These are phyloP conservation scores for Neogobius melanostomus DNA, from an alignment of 2,113 vertebrate genomes.

Conservation along the genomic window DNA sequence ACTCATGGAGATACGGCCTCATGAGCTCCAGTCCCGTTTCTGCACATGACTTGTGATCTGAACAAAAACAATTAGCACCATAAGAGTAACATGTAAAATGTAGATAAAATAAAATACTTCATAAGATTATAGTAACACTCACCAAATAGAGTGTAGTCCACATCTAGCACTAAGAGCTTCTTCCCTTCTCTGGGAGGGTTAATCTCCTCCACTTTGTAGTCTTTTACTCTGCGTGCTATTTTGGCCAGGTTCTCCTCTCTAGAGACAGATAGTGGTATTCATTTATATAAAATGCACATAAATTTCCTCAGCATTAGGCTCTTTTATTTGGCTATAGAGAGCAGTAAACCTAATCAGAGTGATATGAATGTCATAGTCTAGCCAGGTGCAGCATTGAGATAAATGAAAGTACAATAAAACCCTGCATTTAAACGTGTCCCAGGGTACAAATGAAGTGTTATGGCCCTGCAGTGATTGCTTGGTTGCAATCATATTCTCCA, in stretches of 20 bases:
- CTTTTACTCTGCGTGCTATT: slow-evolving; percentile 95
- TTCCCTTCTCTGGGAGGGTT: slow-evolving; percentile 96
- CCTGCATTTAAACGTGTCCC: slow-evolving; percentile 3
- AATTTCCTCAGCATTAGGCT: background rate
- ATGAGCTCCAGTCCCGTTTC: slow-evolving; percentile 97
- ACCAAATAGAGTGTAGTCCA: slow-evolving; percentile 98
- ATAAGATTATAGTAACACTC: slow-evolving; percentile 57
- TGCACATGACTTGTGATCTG: slow-evolving; percentile 98
- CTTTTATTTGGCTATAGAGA: background rate
- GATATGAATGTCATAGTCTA: background rate
- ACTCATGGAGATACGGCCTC: slow-evolving; percentile 97
- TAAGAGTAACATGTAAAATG: background rate
- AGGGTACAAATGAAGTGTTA: background rate
- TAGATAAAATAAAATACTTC: background rate
- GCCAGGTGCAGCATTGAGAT: background rate
- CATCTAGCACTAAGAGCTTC: slow-evolving; percentile 92
- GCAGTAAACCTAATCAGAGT: background rate
- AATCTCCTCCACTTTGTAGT: slow-evolving; percentile 94
- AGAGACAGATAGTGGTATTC: slow-evolving; percentile 13
- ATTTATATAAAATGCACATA: slow-evolving; percentile 6
- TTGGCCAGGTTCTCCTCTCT: slow-evolving; percentile 98
- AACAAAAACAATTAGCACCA: slow-evolving; percentile 28
- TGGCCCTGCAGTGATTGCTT: background rate
- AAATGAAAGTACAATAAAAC: background rate
- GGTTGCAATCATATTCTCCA: background rate